Evolutionary conservation across 2,797 vertebrate genomes (phyloP), one percentile per base, ranked within the genome.

Genomic region (Melanotaenia nigrans): DNA sequence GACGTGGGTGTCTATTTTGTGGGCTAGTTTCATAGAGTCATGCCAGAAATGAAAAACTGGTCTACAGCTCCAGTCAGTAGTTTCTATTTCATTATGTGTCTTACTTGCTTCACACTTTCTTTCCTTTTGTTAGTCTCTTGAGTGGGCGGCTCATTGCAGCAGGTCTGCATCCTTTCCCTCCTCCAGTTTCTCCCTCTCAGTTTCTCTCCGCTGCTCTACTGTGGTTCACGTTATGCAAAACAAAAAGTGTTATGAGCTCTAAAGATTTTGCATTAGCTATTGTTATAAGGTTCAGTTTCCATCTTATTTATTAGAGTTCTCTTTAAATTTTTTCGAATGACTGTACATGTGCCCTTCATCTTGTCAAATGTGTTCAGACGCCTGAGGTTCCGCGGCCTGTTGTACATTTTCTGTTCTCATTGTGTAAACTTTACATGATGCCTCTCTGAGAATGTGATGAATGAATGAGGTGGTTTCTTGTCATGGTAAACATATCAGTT

Each of bases 131-230:
- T 78, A 40, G 59, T 66, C 72, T 61, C 69, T 32, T 55, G 57
- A 81, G 70, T 82, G 77, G 73, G 73, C 42, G 62, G 74, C 20
- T 84, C 73, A 76, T 79, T 55, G 68, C 74, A 28, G 70, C 71
- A 68, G 73, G 72, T 77, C 70, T 77, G 78, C 56, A 63, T 47
- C 56, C 58, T 68, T 42, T 54, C 64, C 22, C 11, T 30, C 58
- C 55, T 76, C 80, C 24, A 40, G 13, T 74, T 61, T 60, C 55
- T 75, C 47, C 22, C 16, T 61, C 60, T 65, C 51, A 32, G 32
- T 30, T 30, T 30, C 28, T 30, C 51, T 28, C 40, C 28, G 69
- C 47, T 74, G 14, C 42, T 30, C 20, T 38, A 42, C 47, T 36
- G 45, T 57, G 7, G 51, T 47, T 65, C 33, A 32, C 30, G 20